A percentile compares a stretch with the other conserved stretches of the same genome.
Conservation (phyloP, 2,113 vertebrate species). For the Tragelaphus scriptus region DNA sequence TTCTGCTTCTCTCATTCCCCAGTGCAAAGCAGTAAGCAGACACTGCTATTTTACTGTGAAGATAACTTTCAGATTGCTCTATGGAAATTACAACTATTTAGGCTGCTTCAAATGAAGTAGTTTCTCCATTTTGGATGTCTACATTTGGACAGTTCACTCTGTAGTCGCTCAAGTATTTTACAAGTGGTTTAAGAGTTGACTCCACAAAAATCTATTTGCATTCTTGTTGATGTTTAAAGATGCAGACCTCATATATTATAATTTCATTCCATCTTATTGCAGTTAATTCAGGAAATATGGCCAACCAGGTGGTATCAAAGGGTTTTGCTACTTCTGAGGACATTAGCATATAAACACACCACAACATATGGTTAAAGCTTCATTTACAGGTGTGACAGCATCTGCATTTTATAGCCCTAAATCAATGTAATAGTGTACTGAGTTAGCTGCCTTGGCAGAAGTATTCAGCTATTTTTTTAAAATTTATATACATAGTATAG, state of each 20-base stretch:
- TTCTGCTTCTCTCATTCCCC: neutral
- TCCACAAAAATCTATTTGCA: neutral
- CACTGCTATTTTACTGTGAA: neutral
- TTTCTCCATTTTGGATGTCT: neutral
- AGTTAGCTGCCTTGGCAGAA: neutral
- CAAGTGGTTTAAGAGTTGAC: neutral
- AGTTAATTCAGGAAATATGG: slow-evolving; percentile 51
- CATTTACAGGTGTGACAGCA: slow-evolving; percentile 53
- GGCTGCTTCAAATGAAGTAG: neutral
- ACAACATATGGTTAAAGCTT: slow-evolving; percentile 41
- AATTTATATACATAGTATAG: neutral
- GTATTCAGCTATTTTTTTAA: neutral
- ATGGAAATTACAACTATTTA: neutral
- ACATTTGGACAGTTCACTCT: neutral
- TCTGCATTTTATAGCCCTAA: neutral
- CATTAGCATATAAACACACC: slow-evolving; percentile 57
- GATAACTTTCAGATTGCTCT: neutral
- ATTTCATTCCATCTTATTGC: slow-evolving; percentile 4
- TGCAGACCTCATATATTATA: neutral
- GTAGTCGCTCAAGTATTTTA: neutral
- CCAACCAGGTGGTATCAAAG: neutral
- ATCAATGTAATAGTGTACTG: slow-evolving; percentile 24
- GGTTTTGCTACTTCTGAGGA: slow-evolving; percentile 1
- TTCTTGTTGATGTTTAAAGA: slow-evolving; percentile 35
- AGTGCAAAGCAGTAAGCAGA: neutral